Evolutionary conservation across 37 sponge, comb jelly and placozoan species (phyloP).

Genomic region (Petrosia ficiformis): DNA sequence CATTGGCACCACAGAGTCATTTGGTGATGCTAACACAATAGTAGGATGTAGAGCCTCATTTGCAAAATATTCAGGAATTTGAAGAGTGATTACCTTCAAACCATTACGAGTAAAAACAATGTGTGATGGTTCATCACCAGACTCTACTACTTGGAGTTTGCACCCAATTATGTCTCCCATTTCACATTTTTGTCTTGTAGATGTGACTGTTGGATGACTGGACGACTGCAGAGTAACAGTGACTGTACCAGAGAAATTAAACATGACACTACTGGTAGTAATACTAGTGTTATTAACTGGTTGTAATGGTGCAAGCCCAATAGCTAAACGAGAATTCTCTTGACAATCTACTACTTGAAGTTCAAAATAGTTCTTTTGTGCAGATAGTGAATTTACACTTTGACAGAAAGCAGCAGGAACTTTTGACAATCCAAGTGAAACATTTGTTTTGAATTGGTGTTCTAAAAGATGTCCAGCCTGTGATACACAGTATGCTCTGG

Average conservation of each 20-base stretch:
- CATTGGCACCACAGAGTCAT: slow-evolving; percentile 28
- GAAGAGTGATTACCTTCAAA: neutral
- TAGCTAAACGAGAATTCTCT: slow-evolving; percentile 1
- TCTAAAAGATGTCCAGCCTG: slow-evolving; percentile 32
- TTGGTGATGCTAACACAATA: slow-evolving; percentile 27
- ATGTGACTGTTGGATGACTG: neutral
- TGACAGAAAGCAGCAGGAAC: slow-evolving; percentile 37
- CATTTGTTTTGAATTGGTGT: slow-evolving; percentile 20
- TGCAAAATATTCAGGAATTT: neutral
- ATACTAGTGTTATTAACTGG: slow-evolving; percentile 2
- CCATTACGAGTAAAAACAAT: too few relatives aligned
- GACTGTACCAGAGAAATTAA: slow-evolving; percentile 35
- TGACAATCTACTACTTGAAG: slow-evolving; percentile 27
- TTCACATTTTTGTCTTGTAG: slow-evolving; percentile 16
- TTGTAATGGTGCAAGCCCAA: slow-evolving; percentile 32
- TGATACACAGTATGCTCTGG: slow-evolving; percentile 23
- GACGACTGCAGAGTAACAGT: slow-evolving; percentile 3
- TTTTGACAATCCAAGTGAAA: neutral
- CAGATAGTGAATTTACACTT: slow-evolving; percentile 25
- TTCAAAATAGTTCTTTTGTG: slow-evolving; percentile 39
- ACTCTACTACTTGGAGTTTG: neutral
- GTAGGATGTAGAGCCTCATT: slow-evolving; percentile 24
- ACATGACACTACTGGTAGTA: slow-evolving; percentile 26
- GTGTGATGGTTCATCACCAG: too few relatives aligned
- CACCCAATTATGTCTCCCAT: slow-evolving; percentile 55